These are phyloP conservation scores for Lochmaea capreae DNA, from an alignment of 2,888 invertebrate species.

Conservation along the genomic window DNA sequence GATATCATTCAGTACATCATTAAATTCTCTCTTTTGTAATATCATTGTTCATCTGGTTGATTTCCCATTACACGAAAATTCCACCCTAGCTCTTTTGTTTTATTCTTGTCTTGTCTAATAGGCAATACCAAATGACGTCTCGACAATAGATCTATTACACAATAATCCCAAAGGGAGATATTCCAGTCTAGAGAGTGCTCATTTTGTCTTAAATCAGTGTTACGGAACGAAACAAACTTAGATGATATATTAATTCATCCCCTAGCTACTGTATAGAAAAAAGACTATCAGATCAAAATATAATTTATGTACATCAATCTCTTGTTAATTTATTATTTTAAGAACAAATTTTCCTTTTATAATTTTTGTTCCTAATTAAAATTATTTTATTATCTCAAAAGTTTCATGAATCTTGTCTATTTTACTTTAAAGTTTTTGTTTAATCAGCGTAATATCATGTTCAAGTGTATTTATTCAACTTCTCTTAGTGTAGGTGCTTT, in stretches of 20 bases:
- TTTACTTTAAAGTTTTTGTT: not conserved
- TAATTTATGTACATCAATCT: not conserved
- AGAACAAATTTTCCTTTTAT: not conserved
- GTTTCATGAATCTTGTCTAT: not conserved
- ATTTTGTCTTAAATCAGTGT: conserved; percentile 21
- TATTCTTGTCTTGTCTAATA: conserved; percentile 46
- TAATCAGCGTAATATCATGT: not conserved
- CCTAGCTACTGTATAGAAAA: not conserved
- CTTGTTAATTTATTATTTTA: too few species aligned
- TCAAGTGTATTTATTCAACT: not conserved
- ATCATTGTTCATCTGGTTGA: conserved; percentile 42
- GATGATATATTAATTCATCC: not conserved
- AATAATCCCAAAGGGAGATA: conserved; percentile 30
- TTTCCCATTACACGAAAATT: conserved; percentile 49
- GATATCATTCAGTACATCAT: conserved; percentile 4
- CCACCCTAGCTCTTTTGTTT: conserved; percentile 48
- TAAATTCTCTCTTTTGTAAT: conserved; percentile 29
- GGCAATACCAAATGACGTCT: conserved; percentile 39
- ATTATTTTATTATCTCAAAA: not conserved
- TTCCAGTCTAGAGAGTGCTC: conserved; percentile 21
- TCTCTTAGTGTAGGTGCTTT: conserved; percentile 6
- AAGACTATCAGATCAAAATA: not conserved
- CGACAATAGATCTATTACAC: conserved; percentile 33
- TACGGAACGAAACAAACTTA: not conserved
- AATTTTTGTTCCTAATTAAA: not conserved